phyloP scores from a whole-genome alignment of 2,888 invertebrate genomes.

The Druceiella hillmani region DNA sequence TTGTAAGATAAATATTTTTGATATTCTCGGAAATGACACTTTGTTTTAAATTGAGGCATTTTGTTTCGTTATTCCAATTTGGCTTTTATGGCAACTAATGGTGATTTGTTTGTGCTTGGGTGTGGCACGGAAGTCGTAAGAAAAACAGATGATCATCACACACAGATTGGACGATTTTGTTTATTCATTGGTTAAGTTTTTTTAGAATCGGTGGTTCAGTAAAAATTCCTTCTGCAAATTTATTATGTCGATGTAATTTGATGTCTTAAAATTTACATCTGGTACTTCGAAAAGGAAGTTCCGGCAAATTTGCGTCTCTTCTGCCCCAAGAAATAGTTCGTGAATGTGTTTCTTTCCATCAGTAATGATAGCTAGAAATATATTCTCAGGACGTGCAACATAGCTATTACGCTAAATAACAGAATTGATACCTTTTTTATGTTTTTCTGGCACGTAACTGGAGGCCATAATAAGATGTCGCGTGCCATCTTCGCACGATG shows the following conservation, averaged over 20 bases:
- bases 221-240: not conserved
- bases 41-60: slow-evolving; percentile 4
- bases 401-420: slow-evolving; percentile 4
- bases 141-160: slow-evolving; percentile 1
- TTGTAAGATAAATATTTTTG: no score
- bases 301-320: not conserved
- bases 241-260: not conserved
- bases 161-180: not conserved
- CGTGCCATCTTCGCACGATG: slow-evolving; percentile 4
- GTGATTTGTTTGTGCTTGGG: not conserved
- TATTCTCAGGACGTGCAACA: slow-evolving; percentile 1
- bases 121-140: slow-evolving; percentile 1
- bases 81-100: not conserved
- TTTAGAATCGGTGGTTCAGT: not conserved
- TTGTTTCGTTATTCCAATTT: not conserved
- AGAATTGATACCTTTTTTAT: not conserved
- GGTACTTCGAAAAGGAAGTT: not conserved
- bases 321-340: slow-evolving; percentile 2
- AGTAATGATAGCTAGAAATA: slow-evolving; percentile 5
- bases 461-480: slow-evolving; percentile 5
- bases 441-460: slow-evolving; percentile 5
- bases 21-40: not conserved
- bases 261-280: not conserved
- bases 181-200: not conserved
- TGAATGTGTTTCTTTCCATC: slow-evolving; percentile 6